Percentiles rank a stretch among this genome's conserved stretches.
Evolutionary conservation across 2,113 vertebrate genomes (phyloP).

Genomic region (Cromileptes altivelis): DNA sequence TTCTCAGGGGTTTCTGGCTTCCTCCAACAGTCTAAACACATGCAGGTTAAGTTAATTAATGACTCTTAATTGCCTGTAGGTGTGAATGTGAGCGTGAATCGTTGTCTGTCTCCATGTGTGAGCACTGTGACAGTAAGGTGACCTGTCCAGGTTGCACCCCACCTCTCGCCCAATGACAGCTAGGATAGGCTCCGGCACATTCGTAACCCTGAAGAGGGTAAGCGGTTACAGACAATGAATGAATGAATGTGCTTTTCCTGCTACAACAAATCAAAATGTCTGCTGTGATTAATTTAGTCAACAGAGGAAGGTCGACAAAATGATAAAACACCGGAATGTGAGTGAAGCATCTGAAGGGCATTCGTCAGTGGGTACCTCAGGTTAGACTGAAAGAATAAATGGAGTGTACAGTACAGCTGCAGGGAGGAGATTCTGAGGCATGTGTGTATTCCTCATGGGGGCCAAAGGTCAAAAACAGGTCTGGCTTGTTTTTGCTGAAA

Average conservation of each 20-base stretch:
- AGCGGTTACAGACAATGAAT: too few relatives aligned
- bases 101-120: too few relatives aligned
- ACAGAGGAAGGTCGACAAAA: neutral
- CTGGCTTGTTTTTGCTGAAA: slow-evolving; percentile 46
- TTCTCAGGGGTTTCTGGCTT: too few relatives aligned
- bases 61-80: too few relatives aligned
- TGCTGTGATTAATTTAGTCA: neutral
- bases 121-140: too few relatives aligned
- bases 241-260: neutral
- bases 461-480: slow-evolving; percentile 37
- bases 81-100: too few relatives aligned
- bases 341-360: slow-evolving; percentile 27
- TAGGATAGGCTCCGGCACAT: too few relatives aligned
- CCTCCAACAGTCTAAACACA: too few relatives aligned
- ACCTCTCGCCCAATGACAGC: too few relatives aligned
- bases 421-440: slow-evolving; percentile 16
- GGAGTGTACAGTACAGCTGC: slow-evolving; percentile 23
- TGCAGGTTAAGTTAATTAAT: too few relatives aligned
- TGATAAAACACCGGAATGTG: slow-evolving; percentile 3
- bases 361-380: slow-evolving; percentile 45
- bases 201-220: too few relatives aligned
- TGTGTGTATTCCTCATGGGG: slow-evolving; percentile 9
- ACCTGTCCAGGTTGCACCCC: too few relatives aligned
- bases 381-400: slow-evolving; percentile 49
- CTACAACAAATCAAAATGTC: neutral